Evolutionary conservation across 1,140 invertebrate species (phyloP), one percentile per base, ranked within the genome.

Genomic region (Drosophila lowei): DNA sequence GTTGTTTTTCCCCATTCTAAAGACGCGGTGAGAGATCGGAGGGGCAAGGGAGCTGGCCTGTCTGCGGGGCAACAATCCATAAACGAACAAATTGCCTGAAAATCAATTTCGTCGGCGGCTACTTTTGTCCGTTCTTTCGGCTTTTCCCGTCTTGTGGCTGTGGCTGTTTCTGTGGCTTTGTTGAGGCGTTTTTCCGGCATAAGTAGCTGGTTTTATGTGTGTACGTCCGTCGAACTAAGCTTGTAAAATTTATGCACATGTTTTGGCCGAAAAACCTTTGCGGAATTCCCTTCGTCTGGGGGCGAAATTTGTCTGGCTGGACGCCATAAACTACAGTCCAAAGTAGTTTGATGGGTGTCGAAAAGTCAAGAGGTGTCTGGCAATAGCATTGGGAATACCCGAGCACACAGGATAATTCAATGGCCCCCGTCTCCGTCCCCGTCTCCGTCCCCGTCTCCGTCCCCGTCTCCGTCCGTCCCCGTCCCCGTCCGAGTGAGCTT

Each of bases 81-180:
- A 79, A 79, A 77, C 68, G 73, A 73, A 77, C 77, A 79, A 79
- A 79, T 77, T 77, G 77, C 56, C 73, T 77, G 77, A 79, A 79
- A 79, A 79, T 79, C 73, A 79, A 79, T 79, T 79, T 79, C 48
- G 73, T n/a, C 57, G 55, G 6, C 46, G 42, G 72, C 76, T 62
- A 75, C 61, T 66, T 78, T 71, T 75, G 72, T 65, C 71, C 72
- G 58, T 75, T 71, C 9, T 60, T 78, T 76, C 62, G 46, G 34
- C 25, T 43, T 25, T 38, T 28, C 16, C 38, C 21, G 56, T 61
- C 75, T 43, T 75, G 72, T 34, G 30, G 30, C 18, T 9, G 46
- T 71, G 23, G 23, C 23, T 25, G 23, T 25, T 4, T 4, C 23
- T 25, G 72, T 62, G 72, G 72, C 72, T 78, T 78, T 78, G 72